phyloP scores from a whole-genome alignment of 2,797 vertebrate species.

The Limnodromus scolopaceus region DNA sequence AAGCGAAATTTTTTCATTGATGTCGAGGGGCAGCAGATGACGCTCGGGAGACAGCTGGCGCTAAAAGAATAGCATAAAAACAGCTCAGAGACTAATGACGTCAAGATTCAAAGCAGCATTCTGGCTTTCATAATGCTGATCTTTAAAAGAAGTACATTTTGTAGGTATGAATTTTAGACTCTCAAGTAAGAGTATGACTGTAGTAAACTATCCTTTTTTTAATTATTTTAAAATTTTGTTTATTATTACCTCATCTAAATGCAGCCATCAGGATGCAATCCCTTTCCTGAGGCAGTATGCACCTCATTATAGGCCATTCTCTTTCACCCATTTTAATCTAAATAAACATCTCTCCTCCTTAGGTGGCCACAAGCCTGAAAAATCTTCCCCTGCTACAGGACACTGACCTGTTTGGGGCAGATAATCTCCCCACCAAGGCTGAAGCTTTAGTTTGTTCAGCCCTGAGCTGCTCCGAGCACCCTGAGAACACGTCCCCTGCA shows the following conservation, averaged over 20 bases:
- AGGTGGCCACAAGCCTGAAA: background rate
- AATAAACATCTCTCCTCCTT: background rate
- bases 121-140: background rate
- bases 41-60: accelerated
- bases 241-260: background rate
- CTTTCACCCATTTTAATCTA: background rate
- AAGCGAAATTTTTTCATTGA: background rate
- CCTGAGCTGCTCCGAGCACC: background rate
- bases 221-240: background rate
- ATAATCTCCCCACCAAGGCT: background rate
- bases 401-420: background rate
- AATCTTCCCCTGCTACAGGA: background rate
- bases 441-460: background rate
- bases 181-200: background rate
- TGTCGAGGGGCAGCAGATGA: background rate
- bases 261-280: background rate
- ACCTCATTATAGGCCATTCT: background rate
- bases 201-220: background rate
- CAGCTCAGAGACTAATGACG: background rate
- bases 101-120: background rate
- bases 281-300: background rate
- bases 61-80: background rate
- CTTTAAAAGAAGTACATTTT: background rate
- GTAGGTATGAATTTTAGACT: background rate
- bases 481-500: background rate